A percentile compares a stretch with the other conserved stretches of the same genome.
Evolutionary conservation across 2,113 vertebrate species (phyloP).

Genomic region (Tragulus kanchil): DNA sequence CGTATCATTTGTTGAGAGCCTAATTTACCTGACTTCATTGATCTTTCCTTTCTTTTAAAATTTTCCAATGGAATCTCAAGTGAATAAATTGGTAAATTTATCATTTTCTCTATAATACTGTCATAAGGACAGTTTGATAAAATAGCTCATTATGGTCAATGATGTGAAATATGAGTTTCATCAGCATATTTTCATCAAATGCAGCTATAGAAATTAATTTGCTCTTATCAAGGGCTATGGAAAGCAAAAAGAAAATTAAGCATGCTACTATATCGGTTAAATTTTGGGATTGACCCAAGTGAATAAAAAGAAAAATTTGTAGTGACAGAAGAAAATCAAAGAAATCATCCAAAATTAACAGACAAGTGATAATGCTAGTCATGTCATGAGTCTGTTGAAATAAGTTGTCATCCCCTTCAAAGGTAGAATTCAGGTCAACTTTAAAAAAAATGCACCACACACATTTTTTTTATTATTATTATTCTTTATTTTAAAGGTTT

Average conservation of each 20-base stretch:
- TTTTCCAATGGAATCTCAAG: conserved; percentile 88
- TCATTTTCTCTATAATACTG: conserved; percentile 90
- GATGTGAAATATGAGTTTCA: conserved; percentile 93
- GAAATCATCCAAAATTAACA: conserved; percentile 79
- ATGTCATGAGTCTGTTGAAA: conserved; percentile 76
- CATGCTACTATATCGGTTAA: conserved; percentile 83
- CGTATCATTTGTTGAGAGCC: conserved; percentile 83
- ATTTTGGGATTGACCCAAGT: conserved; percentile 83
- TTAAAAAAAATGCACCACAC: neutral
- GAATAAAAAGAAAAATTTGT: conserved; percentile 77
- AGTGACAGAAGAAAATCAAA: conserved; percentile 75
- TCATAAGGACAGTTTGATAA: conserved; percentile 92
- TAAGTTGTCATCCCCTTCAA: conserved; percentile 46
- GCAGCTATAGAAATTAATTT: conserved; percentile 90
- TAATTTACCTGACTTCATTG: conserved; percentile 86
- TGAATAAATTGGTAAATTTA: conserved; percentile 92
- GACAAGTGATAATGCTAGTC: conserved; percentile 77
- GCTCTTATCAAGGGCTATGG: conserved; percentile 86
- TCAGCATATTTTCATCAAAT: conserved; percentile 91
- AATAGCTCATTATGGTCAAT: conserved; percentile 93
- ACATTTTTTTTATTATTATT: no score
- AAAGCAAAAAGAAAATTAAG: conserved; percentile 91
- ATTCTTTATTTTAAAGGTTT: no score
- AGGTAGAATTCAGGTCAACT: neutral
- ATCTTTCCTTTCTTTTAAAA: conserved; percentile 86